phyloP scores from a whole-genome alignment of 2,113 vertebrate species.

The Prionailurus viverrinus region DNA sequence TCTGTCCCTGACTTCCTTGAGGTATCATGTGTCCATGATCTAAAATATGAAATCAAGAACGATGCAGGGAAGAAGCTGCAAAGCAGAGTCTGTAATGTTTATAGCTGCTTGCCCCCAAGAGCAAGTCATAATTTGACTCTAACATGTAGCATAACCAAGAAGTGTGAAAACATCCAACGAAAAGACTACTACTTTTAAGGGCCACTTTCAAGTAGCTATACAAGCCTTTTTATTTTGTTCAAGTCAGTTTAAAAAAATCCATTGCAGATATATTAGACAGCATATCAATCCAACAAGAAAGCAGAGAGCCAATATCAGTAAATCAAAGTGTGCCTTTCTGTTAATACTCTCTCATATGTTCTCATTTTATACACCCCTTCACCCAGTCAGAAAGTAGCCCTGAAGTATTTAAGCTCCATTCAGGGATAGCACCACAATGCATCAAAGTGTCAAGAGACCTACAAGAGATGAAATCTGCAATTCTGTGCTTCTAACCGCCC shows the following conservation, averaged over 20 bases:
- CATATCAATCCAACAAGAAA: constrained; percentile 85
- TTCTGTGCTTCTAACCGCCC: constrained; percentile 72
- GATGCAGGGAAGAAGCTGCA: neutral
- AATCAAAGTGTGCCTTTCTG: constrained; percentile 86
- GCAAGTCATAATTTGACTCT: neutral
- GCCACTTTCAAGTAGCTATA: constrained; percentile 69
- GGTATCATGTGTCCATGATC: neutral
- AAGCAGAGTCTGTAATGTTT: constrained; percentile 40
- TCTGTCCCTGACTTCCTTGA: neutral
- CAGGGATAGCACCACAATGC: constrained; percentile 85
- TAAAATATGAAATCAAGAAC: constrained; percentile 61
- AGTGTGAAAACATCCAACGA: constrained; percentile 29
- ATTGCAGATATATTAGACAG: constrained; percentile 83
- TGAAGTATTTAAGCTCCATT: constrained; percentile 83
- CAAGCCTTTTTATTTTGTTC: constrained; percentile 75
- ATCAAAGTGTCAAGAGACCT: constrained; percentile 86
- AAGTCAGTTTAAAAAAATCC: constrained; percentile 78
- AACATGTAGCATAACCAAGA: constrained; percentile 63
- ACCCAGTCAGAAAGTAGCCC: constrained; percentile 83
- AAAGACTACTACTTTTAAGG: constrained; percentile 61
- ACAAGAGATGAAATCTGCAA: constrained; percentile 85
- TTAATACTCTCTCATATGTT: constrained; percentile 79
- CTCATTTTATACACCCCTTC: constrained; percentile 81
- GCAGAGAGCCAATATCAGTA: constrained; percentile 83
- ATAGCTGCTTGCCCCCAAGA: constrained; percentile 49